Conservation (phyloP, 2,888 invertebrate species). For the Choristoneura rosaceana region DNA sequence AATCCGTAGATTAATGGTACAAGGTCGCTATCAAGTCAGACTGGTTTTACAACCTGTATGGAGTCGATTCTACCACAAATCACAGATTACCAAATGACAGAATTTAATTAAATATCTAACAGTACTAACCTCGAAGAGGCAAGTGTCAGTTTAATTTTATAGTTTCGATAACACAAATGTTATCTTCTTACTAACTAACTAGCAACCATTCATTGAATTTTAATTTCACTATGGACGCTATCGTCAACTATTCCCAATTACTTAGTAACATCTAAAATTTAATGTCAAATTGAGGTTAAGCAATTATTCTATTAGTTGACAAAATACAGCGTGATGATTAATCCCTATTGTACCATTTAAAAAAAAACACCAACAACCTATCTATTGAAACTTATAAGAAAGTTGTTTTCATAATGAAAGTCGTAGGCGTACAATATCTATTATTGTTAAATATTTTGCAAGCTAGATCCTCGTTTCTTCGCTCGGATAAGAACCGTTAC, state of each 20-base stretch:
- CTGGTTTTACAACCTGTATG: conserved; percentile 23
- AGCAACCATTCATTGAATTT: conserved; percentile 9
- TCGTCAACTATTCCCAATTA: not conserved
- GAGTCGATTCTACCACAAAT: not conserved
- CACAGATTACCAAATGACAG: not conserved
- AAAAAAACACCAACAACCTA: not conserved
- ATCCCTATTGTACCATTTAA: not conserved
- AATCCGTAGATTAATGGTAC: conserved; percentile 18
- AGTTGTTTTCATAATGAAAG: conserved; percentile 2
- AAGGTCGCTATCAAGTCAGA: conserved; percentile 28
- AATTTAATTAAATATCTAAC: not conserved
- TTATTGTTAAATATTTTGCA: conserved; percentile 5
- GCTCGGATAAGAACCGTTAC: conserved; percentile 13
- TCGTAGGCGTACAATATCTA: conserved; percentile 2
- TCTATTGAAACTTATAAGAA: not conserved
- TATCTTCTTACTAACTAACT: conserved; percentile 17
- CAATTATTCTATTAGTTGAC: not conserved
- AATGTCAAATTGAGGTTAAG: not conserved
- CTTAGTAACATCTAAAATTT: not conserved
- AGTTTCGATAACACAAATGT: conserved; percentile 16
- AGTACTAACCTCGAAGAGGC: not conserved
- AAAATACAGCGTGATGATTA: not conserved
- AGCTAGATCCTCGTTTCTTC: not conserved
- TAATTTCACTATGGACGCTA: not conserved
- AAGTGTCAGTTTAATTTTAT: conserved; percentile 8